Percentiles rank a stretch among this genome's conserved stretches.
phyloP scores from a whole-genome alignment of 1,140 invertebrate species.

The Nebria ingens region DNA sequence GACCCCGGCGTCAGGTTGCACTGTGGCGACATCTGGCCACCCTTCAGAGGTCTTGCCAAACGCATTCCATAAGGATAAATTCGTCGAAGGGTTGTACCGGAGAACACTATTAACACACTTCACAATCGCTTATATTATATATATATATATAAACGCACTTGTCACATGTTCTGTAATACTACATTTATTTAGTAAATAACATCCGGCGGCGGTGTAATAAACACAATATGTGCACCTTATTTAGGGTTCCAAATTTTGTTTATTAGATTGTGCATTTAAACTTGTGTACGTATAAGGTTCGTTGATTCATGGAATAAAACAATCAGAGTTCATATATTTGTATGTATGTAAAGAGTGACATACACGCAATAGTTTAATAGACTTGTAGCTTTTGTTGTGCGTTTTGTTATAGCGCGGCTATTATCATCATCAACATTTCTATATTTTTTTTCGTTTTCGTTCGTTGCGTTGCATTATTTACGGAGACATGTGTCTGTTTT shows the following conservation, averaged over 20 bases:
- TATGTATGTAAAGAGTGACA: background rate
- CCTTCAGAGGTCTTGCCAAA: background rate
- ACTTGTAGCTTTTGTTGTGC: background rate
- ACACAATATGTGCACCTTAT: no score
- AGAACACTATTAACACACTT: background rate
- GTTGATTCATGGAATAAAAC: no score
- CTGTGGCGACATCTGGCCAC: background rate
- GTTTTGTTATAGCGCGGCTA: background rate
- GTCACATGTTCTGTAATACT: no score
- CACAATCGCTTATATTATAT: no score
- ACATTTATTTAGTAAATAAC: no score
- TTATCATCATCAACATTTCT: no score
- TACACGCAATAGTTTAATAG: background rate
- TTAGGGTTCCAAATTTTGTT: no score
- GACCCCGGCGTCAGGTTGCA: constrained; percentile 6
- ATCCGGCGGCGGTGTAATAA: no score
- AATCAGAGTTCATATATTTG: background rate
- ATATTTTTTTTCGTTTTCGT: no score
- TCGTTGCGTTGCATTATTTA: background rate
- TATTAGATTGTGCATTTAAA: no score
- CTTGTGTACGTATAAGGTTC: no score
- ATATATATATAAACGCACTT: no score
- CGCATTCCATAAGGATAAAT: constrained; percentile 9
- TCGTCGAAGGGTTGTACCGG: background rate
- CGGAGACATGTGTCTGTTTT: background rate